These are phyloP conservation scores for Phania funesta DNA, from an alignment of 2,888 invertebrate species.

Conservation along the genomic window DNA sequence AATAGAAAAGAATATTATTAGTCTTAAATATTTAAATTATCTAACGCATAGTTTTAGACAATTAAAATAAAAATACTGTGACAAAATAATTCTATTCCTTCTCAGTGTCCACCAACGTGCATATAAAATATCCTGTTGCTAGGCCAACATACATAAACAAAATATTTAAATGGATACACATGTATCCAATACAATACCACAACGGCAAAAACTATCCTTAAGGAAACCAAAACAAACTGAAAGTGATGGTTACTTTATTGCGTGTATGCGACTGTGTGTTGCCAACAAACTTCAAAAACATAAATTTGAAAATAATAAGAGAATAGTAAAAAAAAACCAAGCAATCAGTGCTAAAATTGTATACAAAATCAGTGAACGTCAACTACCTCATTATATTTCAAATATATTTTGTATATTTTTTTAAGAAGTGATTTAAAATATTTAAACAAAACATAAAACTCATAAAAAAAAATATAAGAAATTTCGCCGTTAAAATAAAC, in stretches of 20 bases:
- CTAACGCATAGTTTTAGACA: no score
- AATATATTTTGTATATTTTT: conserved; percentile 52
- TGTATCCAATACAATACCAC: conserved; percentile 50
- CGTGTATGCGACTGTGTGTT: conserved; percentile 26
- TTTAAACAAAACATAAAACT: background rate
- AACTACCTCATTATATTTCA: conserved; percentile 67
- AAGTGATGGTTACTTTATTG: conserved; percentile 27
- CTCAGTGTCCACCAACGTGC: background rate
- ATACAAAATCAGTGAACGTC: conserved; percentile 53
- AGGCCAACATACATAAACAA: conserved; percentile 53
- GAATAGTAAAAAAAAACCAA: conserved; percentile 37
- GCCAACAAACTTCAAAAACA: conserved; percentile 1
- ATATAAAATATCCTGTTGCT: conserved; percentile 45
- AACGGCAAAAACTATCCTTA: conserved; percentile 49
- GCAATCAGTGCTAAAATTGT: conserved; percentile 43
- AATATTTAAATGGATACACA: conserved; percentile 10
- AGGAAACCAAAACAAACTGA: conserved; percentile 54
- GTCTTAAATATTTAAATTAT: no score
- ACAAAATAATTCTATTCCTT: background rate
- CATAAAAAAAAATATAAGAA: background rate
- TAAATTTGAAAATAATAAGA: background rate
- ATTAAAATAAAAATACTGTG: background rate
- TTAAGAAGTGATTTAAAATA: conserved; percentile 21
- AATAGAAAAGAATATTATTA: no score
- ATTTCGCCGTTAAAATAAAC: conserved; percentile 14